Base-by-base conservation (phyloP, 2,797 vertebrate genomes). In the Pseudochaenichthys georgianus region DNA sequence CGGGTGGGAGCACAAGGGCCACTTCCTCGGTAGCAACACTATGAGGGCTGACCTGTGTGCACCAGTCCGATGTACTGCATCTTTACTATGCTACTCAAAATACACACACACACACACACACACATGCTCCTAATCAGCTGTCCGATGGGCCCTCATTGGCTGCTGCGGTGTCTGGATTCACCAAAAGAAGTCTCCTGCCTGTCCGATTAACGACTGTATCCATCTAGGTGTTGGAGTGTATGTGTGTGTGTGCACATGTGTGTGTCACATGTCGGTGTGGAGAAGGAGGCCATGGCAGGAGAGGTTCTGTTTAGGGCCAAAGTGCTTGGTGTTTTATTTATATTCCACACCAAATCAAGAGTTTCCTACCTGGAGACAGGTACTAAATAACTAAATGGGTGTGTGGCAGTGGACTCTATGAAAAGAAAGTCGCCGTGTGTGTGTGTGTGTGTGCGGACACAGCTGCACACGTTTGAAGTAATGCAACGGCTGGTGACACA, bases 61-160 rank as follows among this genome's bases (percentile, higher is more conserved):
- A 75, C 70, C 72, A 73, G 50, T 79, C 64, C 71, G 68, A 46
- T 68, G 52, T 46, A 77, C 58, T 71, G 59, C 34, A 64, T 76
- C 42, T 65, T 73, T 67, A 77, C 77, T 23, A 48, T 54, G 89
- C 73, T 41, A 57, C 60, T 78, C 48, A 77, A 77, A 78, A 28
- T 3, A 28, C 23, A 28, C 23, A 28, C 0, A 28, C 23, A 28
- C 23, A 28, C 23, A 28, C 23, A 28, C 23, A 0, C 23, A 28
- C 23, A 28, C 75, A 84, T 51, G 57, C 78, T 38, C 83, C 88
- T 91, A 93, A 94, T 94, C 91, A 95, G 87, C 58, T 57, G 59
- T 88, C 89, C 82, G 75, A 81, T 78, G 86, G 77, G 84, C 62
- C 69, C 81, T 69, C 9, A n/a, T 78, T 79, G 71, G 70, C 79